Evolutionary conservation across 2,888 invertebrate species (phyloP).

Genomic region (Girardia tigrina): DNA sequence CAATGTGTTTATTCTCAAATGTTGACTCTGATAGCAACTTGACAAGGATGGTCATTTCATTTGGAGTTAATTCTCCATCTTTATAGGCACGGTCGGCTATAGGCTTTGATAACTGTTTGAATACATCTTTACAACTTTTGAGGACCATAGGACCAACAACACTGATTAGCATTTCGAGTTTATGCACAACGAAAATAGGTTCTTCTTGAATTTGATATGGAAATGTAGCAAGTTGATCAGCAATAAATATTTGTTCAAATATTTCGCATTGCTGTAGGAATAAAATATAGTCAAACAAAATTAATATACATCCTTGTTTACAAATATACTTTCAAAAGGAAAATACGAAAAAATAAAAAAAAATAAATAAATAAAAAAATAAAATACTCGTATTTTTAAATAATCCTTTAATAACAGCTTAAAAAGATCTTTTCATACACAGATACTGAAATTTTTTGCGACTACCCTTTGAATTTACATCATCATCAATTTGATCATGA

Average conservation of each 20-base stretch:
- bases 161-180: conserved; percentile 1
- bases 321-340: too few species aligned
- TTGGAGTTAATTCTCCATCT: not conserved
- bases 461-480: too few species aligned
- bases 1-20: not conserved
- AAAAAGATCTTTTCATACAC: too few species aligned
- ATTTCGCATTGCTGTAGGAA: not conserved
- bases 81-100: conserved; percentile 15
- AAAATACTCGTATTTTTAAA: too few species aligned
- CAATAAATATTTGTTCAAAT: not conserved
- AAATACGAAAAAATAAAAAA: too few species aligned
- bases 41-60: not conserved
- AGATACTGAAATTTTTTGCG: too few species aligned
- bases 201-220: conserved; percentile 14
- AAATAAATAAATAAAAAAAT: too few species aligned
- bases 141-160: not conserved
- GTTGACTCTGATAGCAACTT: not conserved
- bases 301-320: not conserved
- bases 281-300: not conserved
- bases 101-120: conserved; percentile 23
- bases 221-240: conserved; percentile 19
- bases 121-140: conserved; percentile 4
- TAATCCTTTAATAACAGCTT: too few species aligned
- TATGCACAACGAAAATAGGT: conserved; percentile 19
- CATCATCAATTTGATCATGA: too few species aligned